These are phyloP conservation scores for Hydrozoanthus tunicans DNA, from an alignment of 64 coral and sea anemone species.

Conservation along the genomic window DNA sequence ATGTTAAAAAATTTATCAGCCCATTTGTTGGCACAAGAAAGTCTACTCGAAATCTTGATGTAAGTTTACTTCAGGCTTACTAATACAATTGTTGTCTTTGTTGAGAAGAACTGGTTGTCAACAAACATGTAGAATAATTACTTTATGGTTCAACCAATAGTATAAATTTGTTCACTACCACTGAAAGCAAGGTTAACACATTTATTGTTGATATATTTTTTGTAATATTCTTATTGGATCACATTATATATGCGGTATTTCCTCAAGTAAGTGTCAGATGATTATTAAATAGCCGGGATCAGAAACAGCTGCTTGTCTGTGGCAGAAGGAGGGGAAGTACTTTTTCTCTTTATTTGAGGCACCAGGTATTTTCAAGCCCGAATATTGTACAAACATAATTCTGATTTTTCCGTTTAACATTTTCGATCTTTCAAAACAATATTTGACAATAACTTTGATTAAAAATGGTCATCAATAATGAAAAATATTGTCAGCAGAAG, in stretches of 20 bases:
- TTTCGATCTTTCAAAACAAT: constrained; percentile 10
- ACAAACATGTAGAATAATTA: constrained; percentile 20
- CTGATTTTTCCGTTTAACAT: neutral
- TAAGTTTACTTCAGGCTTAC: constrained; percentile 25
- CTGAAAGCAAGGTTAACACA: constrained; percentile 18
- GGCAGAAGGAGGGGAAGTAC: constrained; percentile 12
- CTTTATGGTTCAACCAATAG: constrained; percentile 6
- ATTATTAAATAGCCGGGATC: constrained; percentile 14
- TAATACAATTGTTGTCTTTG: constrained; percentile 24
- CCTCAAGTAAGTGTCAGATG: constrained; percentile 14
- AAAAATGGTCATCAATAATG: constrained; percentile 9
- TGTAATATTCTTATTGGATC: constrained; percentile 20
- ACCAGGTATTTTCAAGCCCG: constrained; percentile 7
- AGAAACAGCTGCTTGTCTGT: constrained; percentile 15
- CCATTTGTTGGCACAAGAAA: neutral
- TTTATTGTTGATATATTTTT: constrained; percentile 25
- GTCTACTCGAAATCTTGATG: constrained; percentile 20
- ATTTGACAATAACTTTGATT: constrained; percentile 23
- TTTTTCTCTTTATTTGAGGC: constrained; percentile 8
- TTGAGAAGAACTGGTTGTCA: constrained; percentile 15
- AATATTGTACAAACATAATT: constrained; percentile 16
- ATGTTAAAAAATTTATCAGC: constrained; percentile 24
- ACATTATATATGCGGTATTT: constrained; percentile 8
- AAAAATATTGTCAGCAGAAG: constrained; percentile 14
- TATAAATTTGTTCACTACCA: constrained; percentile 16